Conservation (phyloP, 1,140 invertebrate species). For the Telenomus remus region DNA sequence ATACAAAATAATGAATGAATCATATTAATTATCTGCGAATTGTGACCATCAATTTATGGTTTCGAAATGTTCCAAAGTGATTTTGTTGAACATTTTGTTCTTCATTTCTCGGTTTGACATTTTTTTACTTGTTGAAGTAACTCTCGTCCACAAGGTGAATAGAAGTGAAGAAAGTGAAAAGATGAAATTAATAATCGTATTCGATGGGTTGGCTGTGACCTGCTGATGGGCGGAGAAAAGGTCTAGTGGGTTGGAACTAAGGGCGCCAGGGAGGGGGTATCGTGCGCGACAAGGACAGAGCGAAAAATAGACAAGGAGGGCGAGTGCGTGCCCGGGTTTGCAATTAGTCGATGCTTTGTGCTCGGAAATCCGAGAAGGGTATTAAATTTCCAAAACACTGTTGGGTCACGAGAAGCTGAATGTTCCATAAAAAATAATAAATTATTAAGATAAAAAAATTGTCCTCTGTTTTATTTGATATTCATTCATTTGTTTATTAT, state of each 20-base stretch:
- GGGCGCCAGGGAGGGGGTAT: constrained; percentile 26
- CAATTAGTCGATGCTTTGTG: constrained; percentile 61
- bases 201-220: constrained; percentile 21
- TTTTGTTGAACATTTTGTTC: too few relatives aligned
- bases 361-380: constrained; percentile 68
- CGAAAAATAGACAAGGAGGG: constrained; percentile 2
- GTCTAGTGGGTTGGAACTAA: constrained; percentile 49
- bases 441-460: background rate
- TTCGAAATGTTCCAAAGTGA: too few relatives aligned
- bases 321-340: constrained; percentile 42
- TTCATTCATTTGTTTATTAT: too few relatives aligned
- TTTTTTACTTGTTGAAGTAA: too few relatives aligned
- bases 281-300: constrained; percentile 1
- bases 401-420: constrained; percentile 36
- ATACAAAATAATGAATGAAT: too few relatives aligned
- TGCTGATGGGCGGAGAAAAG: constrained; percentile 49
- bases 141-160: background rate
- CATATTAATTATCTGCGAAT: too few relatives aligned
- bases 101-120: too few relatives aligned
- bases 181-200: background rate
- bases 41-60: too few relatives aligned
- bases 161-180: background rate
- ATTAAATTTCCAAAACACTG: constrained; percentile 69
- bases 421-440: background rate
- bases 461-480: background rate